Evolutionary conservation across 1,140 invertebrate genomes (phyloP).

Genomic region (Drosophila ambigua): DNA sequence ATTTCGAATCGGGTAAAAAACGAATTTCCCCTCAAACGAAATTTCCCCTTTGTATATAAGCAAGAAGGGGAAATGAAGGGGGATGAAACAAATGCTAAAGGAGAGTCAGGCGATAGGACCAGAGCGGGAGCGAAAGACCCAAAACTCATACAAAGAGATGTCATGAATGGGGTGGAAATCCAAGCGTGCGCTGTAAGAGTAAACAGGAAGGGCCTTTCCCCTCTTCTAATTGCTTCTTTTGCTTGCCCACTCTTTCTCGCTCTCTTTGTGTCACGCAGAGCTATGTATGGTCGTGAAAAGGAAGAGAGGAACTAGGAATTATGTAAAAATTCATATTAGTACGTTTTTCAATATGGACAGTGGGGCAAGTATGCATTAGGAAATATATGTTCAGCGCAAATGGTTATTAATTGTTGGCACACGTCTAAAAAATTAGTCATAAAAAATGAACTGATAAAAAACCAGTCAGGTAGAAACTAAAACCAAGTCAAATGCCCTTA

Average conservation of each 20-base stretch:
- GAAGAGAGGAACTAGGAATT: slow-evolving; percentile 26
- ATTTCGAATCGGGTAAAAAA: background rate
- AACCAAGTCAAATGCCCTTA: slow-evolving; percentile 36
- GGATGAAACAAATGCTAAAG: slow-evolving; percentile 54
- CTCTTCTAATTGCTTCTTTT: slow-evolving; percentile 6
- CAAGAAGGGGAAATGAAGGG: slow-evolving; percentile 51
- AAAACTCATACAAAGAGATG: slow-evolving; percentile 67
- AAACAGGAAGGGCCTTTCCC: slow-evolving; percentile 64
- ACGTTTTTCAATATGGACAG: slow-evolving; percentile 61
- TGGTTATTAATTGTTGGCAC: slow-evolving; percentile 73
- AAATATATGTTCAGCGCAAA: slow-evolving; percentile 41
- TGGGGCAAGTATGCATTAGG: slow-evolving; percentile 34
- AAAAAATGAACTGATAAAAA: slow-evolving; percentile 63
- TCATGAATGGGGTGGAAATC: slow-evolving; percentile 32
- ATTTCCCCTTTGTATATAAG: slow-evolving; percentile 60
- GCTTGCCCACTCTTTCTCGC: background rate
- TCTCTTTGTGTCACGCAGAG: background rate
- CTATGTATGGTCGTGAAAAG: slow-evolving; percentile 7
- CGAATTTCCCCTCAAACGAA: background rate
- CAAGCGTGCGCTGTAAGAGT: slow-evolving; percentile 74
- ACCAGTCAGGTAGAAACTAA: slow-evolving; percentile 53
- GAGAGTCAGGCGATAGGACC: slow-evolving; percentile 26
- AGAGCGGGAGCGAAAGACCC: slow-evolving; percentile 58
- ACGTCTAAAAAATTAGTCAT: slow-evolving; percentile 65
- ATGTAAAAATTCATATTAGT: slow-evolving; percentile 49